A percentile compares a stretch with the other conserved stretches of the same genome.
phyloP scores from a whole-genome alignment of 2,797 vertebrate genomes.

The Prionace glauca region DNA sequence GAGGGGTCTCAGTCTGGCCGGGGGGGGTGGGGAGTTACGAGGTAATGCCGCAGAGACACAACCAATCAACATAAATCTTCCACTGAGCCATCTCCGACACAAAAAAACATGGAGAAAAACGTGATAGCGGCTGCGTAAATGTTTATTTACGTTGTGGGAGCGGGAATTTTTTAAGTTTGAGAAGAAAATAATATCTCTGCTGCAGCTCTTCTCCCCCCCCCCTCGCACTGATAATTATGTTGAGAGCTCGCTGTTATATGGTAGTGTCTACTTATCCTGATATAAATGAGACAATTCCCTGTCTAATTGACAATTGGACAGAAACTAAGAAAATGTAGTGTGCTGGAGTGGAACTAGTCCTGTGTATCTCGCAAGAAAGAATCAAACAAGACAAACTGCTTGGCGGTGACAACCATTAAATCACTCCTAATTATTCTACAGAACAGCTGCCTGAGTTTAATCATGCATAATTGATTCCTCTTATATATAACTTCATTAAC shows the following conservation, averaged over 20 bases:
- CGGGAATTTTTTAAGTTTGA: neutral
- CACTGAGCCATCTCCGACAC: neutral
- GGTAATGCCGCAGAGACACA: neutral
- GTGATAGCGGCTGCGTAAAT: neutral
- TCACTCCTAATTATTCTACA: slow-evolving; percentile 67
- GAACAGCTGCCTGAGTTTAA: slow-evolving; percentile 64
- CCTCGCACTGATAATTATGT: neutral
- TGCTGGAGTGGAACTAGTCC: slow-evolving; percentile 12
- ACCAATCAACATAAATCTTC: neutral
- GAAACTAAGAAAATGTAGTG: neutral
- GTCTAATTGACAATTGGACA: slow-evolving; percentile 26
- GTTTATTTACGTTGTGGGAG: neutral
- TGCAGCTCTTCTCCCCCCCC: neutral
- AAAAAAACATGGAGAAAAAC: neutral
- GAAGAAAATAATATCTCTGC: neutral
- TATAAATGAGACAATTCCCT: slow-evolving; percentile 15
- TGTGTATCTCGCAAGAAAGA: slow-evolving; percentile 55
- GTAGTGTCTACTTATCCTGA: slow-evolving; percentile 5
- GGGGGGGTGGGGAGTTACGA: neutral
- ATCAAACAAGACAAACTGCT: slow-evolving; percentile 63
- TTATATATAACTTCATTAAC: slow-evolving; percentile 32
- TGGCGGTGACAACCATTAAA: slow-evolving; percentile 64
- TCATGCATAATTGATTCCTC: slow-evolving; percentile 54
- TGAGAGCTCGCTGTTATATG: neutral
- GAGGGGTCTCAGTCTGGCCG: neutral